Evolutionary conservation across 1,140 invertebrate genomes (phyloP), one percentile per base, ranked within the genome.

Genomic region (Heliconius eleuchia): DNA sequence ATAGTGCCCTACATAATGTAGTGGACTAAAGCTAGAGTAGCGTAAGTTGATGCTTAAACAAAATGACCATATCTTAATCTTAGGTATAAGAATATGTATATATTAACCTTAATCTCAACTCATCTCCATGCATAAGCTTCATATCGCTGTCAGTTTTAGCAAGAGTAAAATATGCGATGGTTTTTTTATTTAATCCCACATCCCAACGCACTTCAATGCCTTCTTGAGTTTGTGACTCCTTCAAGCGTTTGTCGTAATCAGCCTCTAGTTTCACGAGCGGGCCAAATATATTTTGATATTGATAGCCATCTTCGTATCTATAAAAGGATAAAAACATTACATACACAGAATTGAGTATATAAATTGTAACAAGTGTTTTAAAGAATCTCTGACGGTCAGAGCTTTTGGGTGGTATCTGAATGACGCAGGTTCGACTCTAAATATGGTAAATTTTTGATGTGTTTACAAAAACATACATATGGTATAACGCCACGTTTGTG

Each of bases 111-210:
- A 99, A 95, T 81, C 98, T 96, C 30, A 99, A 92, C 94, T 99
- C 99, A 95, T 99, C 99, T 27, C 99, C 99, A 89, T 99, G 99
- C 99, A 99, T 99, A n/a, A 99, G 93, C 92, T 99, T 98, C 98
- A 99, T 99, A 88, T 99, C 99, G 84, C 98, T 98, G 88, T 99
- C 98, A 13, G 98, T 99, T 94, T 99, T 99, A 1, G 99, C 98
- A n/a, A 99, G 95, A 84, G 98, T 98, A 87, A 99, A 99, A 93
- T 99, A 99, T 0, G 99, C 99, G 76, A 99, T 99, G 1, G 97
- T 98, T 87, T 99, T 99, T 93, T 99, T 99, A 90, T 99, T 99
- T 0, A 99, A 95, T 8, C 99, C 99, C 60, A 99, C 97, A 89
- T 99, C 99, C 99, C 99, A 99, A 72, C 99, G 96, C 0, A 99